A percentile compares a stretch with the other conserved stretches of the same genome.
Evolutionary conservation across 2,888 invertebrate species (phyloP).

Genomic region (Cephonodes hylas): DNA sequence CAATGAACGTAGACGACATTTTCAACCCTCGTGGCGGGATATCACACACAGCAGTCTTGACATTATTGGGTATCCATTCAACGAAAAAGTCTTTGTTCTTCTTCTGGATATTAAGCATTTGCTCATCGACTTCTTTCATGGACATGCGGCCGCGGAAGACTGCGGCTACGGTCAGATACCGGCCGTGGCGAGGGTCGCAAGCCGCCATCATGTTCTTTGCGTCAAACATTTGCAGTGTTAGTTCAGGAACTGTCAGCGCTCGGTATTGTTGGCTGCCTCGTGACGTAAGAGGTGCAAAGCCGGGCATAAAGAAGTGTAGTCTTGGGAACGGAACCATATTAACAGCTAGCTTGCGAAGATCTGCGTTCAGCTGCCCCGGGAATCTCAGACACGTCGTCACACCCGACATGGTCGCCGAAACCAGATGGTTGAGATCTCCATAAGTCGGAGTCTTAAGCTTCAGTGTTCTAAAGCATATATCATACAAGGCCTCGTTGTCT

Average conservation of each 20-base stretch:
- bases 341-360: constrained; percentile 80
- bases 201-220: constrained; percentile 98
- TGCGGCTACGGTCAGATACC: constrained; percentile 93
- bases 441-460: constrained; percentile 87
- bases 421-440: constrained; percentile 84
- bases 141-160: constrained; percentile 95
- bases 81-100: constrained; percentile 89
- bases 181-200: constrained; percentile 93
- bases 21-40: constrained; percentile 87
- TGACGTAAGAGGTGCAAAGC: constrained; percentile 85
- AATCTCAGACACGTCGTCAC: constrained; percentile 68
- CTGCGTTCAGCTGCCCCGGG: constrained; percentile 84
- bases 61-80: constrained; percentile 90
- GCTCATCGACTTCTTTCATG: constrained; percentile 94
- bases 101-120: constrained; percentile 88
- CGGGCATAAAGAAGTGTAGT: constrained; percentile 80
- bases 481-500: constrained; percentile 89
- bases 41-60: constrained; percentile 90
- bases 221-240: constrained; percentile 94
- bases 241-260: constrained; percentile 92
- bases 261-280: constrained; percentile 92
- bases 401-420: constrained; percentile 66
- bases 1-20: constrained; percentile 94
- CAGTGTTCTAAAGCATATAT: constrained; percentile 88
- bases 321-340: constrained; percentile 87